These are phyloP conservation scores for Chionoecetes opilio DNA, from an alignment of 1,140 invertebrate species.

Conservation along the genomic window DNA sequence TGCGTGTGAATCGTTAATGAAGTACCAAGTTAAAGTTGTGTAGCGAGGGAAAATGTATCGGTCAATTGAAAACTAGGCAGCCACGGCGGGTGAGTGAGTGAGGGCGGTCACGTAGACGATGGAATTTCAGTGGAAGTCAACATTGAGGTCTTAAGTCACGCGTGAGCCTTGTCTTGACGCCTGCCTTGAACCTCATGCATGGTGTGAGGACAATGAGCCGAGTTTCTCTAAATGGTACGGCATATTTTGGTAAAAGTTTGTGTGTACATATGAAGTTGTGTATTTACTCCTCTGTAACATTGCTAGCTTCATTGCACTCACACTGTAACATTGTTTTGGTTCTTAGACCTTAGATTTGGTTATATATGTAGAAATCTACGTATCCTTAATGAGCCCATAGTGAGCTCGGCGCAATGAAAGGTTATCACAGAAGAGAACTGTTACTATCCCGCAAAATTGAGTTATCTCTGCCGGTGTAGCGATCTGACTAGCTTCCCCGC, in stretches of 20 bases:
- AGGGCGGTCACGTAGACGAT: conserved; percentile 40
- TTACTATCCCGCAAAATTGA: too few species aligned
- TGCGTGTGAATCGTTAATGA: neutral
- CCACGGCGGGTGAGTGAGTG: neutral
- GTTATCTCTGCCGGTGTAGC: too few species aligned
- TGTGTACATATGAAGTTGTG: neutral
- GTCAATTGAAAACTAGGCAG: neutral
- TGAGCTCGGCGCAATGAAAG: too few species aligned
- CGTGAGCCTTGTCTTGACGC: neutral
- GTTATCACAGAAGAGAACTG: too few species aligned
- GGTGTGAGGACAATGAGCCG: neutral
- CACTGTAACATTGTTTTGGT: too few species aligned
- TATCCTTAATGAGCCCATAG: too few species aligned
- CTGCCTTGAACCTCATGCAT: neutral
- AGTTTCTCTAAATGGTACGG: neutral
- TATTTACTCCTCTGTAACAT: too few species aligned
- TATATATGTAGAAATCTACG: too few species aligned
- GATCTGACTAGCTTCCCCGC: too few species aligned
- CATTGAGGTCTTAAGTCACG: neutral
- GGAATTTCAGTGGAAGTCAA: neutral
- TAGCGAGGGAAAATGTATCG: neutral
- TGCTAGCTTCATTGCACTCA: too few species aligned
- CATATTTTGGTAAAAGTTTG: neutral
- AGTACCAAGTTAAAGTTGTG: neutral
- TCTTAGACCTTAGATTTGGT: too few species aligned